A percentile compares a stretch with the other conserved stretches of the same genome.
These are phyloP conservation scores for Neomonachus schauinslandi DNA, from an alignment of 2,113 vertebrate species.

Conservation along the genomic window DNA sequence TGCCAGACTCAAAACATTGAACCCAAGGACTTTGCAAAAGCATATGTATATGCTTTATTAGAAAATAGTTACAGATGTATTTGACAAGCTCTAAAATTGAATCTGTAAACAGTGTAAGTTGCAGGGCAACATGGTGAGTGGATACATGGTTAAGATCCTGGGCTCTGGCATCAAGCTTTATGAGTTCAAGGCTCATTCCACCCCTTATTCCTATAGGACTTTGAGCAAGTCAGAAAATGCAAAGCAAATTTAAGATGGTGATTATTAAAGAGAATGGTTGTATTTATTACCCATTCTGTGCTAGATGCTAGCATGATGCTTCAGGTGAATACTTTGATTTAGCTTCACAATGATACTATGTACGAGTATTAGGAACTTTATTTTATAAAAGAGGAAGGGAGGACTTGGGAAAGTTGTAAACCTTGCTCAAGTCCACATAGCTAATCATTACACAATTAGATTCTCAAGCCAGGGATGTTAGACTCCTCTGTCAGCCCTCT, in stretches of 20 bases:
- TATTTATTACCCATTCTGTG: neutral
- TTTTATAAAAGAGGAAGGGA: neutral
- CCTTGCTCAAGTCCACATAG: neutral
- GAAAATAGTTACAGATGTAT: slow-evolving; percentile 43
- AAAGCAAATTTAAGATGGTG: neutral
- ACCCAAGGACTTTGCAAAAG: slow-evolving; percentile 51
- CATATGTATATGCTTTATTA: slow-evolving; percentile 50
- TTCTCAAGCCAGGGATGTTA: neutral
- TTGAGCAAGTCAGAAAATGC: neutral
- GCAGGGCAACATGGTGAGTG: neutral
- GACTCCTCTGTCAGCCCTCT: neutral
- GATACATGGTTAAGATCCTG: neutral
- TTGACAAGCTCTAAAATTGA: neutral
- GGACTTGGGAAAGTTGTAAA: neutral
- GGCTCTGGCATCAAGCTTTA: neutral
- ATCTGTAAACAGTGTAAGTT: slow-evolving; percentile 29
- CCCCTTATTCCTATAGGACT: neutral
- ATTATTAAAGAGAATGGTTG: neutral
- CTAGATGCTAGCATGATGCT: neutral
- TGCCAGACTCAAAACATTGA: slow-evolving; percentile 62
- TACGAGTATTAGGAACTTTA: neutral
- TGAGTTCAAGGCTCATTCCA: neutral
- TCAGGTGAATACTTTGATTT: neutral
- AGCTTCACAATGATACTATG: neutral
- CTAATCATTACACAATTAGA: neutral